phyloP scores from a whole-genome alignment of 2,888 invertebrate species.

The Cabera pusaria region DNA sequence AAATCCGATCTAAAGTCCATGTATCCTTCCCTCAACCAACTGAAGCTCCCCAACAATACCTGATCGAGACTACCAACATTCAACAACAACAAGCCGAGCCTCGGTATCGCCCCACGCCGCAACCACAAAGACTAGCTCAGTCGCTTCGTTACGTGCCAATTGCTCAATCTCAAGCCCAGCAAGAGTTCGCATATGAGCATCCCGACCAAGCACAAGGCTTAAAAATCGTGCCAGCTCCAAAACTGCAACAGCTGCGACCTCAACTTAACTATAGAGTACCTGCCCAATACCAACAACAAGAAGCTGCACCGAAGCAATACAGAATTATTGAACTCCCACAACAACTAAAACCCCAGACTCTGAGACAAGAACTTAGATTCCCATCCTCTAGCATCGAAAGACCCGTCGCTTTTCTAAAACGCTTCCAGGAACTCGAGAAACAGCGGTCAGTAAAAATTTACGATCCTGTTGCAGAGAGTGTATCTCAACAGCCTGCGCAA shows the following conservation, averaged over 20 bases:
- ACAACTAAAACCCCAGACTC: slow-evolving; percentile 44
- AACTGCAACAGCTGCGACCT: slow-evolving; percentile 53
- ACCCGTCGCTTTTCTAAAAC: slow-evolving; percentile 68
- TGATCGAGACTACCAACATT: slow-evolving; percentile 77
- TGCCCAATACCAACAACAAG: slow-evolving; percentile 62
- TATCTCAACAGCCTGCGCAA: slow-evolving; percentile 53
- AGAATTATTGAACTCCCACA: slow-evolving; percentile 60
- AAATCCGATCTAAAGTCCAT: slow-evolving; percentile 64
- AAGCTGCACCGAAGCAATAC: slow-evolving; percentile 68
- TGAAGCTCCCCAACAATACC: slow-evolving; percentile 72
- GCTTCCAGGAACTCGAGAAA: slow-evolving; percentile 68
- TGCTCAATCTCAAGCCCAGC: slow-evolving; percentile 45
- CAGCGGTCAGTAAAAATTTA: slow-evolving; percentile 63
- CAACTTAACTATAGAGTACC: slow-evolving; percentile 58
- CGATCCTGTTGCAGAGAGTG: slow-evolving; percentile 53
- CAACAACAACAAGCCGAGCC: slow-evolving; percentile 50
- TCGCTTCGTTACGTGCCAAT: slow-evolving; percentile 59
- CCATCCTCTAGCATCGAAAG: slow-evolving; percentile 58
- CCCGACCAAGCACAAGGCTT: slow-evolving; percentile 72
- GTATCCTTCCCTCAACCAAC: slow-evolving; percentile 52
- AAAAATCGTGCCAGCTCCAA: slow-evolving; percentile 73
- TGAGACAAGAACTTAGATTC: slow-evolving; percentile 63
- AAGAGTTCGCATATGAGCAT: slow-evolving; percentile 59
- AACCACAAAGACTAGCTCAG: slow-evolving; percentile 58
- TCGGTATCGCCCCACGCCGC: slow-evolving; percentile 51